Percentiles rank a stretch among this genome's conserved stretches.
Conservation (phyloP, 2,888 invertebrate species). For the Sepioteuthis lessoniana region DNA sequence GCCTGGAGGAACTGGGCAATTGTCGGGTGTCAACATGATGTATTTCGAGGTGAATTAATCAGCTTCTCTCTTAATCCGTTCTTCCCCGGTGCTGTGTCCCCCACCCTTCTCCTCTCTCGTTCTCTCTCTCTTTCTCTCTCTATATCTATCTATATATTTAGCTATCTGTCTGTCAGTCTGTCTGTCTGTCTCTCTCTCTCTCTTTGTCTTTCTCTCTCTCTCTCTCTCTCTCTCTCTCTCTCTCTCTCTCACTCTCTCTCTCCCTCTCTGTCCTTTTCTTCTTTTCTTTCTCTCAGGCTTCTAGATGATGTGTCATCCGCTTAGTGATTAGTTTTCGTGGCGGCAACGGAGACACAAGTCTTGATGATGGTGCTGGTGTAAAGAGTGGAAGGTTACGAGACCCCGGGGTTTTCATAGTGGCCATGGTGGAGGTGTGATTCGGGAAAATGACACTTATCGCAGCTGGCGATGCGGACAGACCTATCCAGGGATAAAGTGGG, state of each 20-base stretch:
- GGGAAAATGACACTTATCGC: background rate
- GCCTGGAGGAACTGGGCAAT: background rate
- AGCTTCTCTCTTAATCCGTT: background rate
- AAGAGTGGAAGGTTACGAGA: background rate
- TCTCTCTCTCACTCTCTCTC: no score
- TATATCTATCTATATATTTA: no score
- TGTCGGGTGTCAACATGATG: background rate
- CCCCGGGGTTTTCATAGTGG: background rate
- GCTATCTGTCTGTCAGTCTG: no score
- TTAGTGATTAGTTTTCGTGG: background rate
- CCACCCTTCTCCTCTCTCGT: background rate
- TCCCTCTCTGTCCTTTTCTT: no score
- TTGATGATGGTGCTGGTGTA: background rate
- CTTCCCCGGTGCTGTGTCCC: background rate
- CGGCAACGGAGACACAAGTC: background rate
- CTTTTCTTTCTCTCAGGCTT: background rate
- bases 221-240: background rate
- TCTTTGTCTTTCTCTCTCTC: no score
- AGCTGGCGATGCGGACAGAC: background rate
- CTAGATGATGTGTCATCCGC: background rate
- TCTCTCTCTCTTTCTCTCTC: background rate
- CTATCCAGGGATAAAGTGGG: background rate
- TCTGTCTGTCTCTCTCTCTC: no score
- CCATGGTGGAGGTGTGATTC: background rate
- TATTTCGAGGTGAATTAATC: constrained; percentile 18